Conservation (phyloP, 1,140 invertebrate species). For the Drosophila persimilis region DNA sequence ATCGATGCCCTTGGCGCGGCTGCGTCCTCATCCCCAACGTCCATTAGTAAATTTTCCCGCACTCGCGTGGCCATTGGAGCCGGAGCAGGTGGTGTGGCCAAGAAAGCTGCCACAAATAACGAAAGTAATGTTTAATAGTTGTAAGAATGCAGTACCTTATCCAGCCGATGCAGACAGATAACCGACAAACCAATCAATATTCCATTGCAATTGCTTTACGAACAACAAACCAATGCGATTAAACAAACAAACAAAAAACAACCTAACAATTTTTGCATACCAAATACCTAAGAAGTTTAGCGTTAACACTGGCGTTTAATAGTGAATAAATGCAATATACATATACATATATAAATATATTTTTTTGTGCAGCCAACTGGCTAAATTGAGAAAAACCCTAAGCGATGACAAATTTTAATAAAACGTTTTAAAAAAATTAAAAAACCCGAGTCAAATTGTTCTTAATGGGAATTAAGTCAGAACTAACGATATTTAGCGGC, state of each 20-base stretch:
- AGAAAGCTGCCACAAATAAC: conserved; percentile 54
- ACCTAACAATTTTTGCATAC: conserved; percentile 48
- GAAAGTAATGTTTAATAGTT: conserved; percentile 76
- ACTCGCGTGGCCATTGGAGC: conserved; percentile 47
- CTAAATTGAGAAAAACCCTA: conserved; percentile 18
- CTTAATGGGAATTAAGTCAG: too few species aligned
- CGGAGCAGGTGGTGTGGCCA: conserved; percentile 15
- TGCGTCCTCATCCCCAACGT: conserved; percentile 50
- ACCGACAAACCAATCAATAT: conserved; percentile 7
- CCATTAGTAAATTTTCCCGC: conserved; percentile 74
- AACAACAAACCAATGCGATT: conserved; percentile 9
- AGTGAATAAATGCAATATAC: conserved; percentile 64
- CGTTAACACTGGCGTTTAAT: conserved; percentile 57
- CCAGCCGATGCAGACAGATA: conserved; percentile 24
- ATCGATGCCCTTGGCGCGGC: conserved; percentile 37
- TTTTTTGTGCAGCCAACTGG: conserved; percentile 68
- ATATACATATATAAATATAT: conserved; percentile 33
- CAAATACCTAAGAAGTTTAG: conserved; percentile 57
- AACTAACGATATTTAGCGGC: too few species aligned
- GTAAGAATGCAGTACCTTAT: conserved; percentile 72
- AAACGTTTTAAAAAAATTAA: conserved; percentile 61
- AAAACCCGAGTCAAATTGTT: too few species aligned
- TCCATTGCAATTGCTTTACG: conserved; percentile 19
- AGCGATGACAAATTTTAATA: conserved; percentile 64
- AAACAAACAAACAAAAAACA: conserved; percentile 9